These are phyloP conservation scores for Bufo bufo DNA, from an alignment of 2,113 vertebrate species.

Conservation along the genomic window DNA sequence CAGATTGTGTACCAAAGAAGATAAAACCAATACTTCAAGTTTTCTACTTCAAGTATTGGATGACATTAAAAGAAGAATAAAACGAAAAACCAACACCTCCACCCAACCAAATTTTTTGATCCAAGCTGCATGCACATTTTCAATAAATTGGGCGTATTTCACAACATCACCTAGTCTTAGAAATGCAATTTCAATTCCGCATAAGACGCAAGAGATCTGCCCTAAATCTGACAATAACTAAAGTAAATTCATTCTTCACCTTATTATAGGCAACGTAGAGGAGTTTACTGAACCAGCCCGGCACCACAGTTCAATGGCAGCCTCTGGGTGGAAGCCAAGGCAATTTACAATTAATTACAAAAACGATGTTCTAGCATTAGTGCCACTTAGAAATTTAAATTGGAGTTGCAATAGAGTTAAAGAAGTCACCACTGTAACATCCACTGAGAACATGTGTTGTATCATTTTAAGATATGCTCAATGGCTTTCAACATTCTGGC, in stretches of 20 bases:
- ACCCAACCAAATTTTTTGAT: background rate
- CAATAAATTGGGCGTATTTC: background rate
- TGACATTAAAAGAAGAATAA: background rate
- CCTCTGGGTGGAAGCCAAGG: conserved; percentile 54
- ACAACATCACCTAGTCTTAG: background rate
- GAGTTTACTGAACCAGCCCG: conserved; percentile 11
- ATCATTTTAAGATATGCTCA: conserved; percentile 43
- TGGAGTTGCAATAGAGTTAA: conserved; percentile 49
- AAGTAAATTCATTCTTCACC: conserved; percentile 35
- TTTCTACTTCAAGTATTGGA: too few relatives aligned
- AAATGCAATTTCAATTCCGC: background rate
- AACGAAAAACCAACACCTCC: background rate
- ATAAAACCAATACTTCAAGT: background rate
- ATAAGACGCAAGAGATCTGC: background rate
- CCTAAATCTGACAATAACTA: conserved; percentile 41
- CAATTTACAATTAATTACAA: conserved; percentile 57
- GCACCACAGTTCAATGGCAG: conserved; percentile 48
- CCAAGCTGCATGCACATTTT: background rate
- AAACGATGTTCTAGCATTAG: conserved; percentile 53
- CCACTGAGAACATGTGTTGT: conserved; percentile 54
- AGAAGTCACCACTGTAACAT: conserved; percentile 48
- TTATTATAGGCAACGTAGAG: conserved; percentile 25
- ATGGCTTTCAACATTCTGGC: conserved; percentile 30
- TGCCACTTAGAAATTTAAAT: conserved; percentile 54
- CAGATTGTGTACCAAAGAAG: background rate